Evolutionary conservation across 2,113 vertebrate species (phyloP).

Genomic region (Catharus minimus): DNA sequence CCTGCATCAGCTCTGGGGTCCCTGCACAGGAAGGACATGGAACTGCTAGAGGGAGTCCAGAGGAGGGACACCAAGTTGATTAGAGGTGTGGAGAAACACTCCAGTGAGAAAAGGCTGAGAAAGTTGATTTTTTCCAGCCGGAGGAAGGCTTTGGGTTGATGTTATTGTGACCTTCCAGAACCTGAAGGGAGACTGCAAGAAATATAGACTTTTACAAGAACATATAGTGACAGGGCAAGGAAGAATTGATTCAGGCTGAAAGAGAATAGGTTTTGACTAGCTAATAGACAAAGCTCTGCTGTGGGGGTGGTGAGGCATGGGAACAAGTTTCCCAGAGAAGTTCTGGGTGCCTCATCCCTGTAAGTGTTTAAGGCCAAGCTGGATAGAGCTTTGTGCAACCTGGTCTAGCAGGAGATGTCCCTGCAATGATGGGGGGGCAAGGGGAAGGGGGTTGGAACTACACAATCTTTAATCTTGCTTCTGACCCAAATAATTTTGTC

Average conservation of each 20-base stretch:
- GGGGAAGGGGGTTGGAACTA: neutral
- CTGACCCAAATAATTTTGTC: neutral
- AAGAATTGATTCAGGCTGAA: neutral
- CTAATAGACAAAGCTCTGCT: neutral
- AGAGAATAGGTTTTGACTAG: neutral
- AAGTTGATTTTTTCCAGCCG: neutral
- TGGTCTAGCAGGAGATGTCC: neutral
- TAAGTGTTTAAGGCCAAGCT: neutral
- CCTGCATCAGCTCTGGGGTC: neutral
- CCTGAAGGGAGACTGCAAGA: neutral
- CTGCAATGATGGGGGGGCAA: accelerated
- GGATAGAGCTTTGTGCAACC: neutral
- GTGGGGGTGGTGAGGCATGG: neutral
- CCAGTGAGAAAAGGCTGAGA: neutral
- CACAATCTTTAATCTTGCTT: neutral
- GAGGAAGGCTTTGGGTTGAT: neutral
- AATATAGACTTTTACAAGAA: neutral
- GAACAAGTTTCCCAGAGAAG: neutral
- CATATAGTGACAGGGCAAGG: neutral
- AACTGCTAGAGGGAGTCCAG: accelerated
- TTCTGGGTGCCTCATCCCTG: neutral
- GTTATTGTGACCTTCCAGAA: neutral
- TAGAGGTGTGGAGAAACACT: neutral
- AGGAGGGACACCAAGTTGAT: too few species aligned
- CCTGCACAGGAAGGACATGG: accelerated